phyloP scores from a whole-genome alignment of 2,113 vertebrate genomes.

The Alethe diademata region DNA sequence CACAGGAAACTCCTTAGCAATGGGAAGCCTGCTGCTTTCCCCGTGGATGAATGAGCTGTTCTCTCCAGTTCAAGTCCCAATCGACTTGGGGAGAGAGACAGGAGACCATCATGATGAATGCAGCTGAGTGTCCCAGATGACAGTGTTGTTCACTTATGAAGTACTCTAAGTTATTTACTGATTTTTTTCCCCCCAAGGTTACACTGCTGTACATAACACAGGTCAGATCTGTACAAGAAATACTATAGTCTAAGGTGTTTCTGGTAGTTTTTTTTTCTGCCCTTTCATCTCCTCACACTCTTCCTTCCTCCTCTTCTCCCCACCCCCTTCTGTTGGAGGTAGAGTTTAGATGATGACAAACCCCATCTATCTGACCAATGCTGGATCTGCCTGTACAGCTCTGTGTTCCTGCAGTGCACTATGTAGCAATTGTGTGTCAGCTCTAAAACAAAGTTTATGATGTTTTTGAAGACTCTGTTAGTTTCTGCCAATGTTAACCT shows the following conservation, averaged over 20 bases:
- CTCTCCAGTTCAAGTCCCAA: background rate
- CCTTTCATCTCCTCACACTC: background rate
- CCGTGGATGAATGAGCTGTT: conserved; percentile 47
- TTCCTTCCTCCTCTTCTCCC: background rate
- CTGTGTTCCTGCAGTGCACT: background rate
- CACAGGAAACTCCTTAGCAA: background rate
- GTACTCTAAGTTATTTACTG: conserved; percentile 23
- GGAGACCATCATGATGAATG: conserved; percentile 52
- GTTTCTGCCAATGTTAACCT: conserved; percentile 41
- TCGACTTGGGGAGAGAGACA: background rate
- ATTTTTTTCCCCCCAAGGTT: background rate
- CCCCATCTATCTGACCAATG: background rate
- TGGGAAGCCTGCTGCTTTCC: background rate
- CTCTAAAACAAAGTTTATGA: conserved; percentile 37
- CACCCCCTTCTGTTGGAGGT: background rate
- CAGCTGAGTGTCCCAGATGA: background rate
- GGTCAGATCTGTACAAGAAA: conserved; percentile 16
- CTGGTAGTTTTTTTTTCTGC: background rate
- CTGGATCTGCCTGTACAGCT: background rate
- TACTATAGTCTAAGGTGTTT: background rate
- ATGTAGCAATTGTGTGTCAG: conserved; percentile 18
- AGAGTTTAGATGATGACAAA: conserved; percentile 31
- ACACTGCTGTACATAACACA: background rate
- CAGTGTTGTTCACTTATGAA: conserved; percentile 35
- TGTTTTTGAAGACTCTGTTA: conserved; percentile 53